Percentiles rank a stretch among this genome's conserved stretches.
phyloP scores from a whole-genome alignment of 2,888 invertebrate species.

The Tachystola acroxantha region DNA sequence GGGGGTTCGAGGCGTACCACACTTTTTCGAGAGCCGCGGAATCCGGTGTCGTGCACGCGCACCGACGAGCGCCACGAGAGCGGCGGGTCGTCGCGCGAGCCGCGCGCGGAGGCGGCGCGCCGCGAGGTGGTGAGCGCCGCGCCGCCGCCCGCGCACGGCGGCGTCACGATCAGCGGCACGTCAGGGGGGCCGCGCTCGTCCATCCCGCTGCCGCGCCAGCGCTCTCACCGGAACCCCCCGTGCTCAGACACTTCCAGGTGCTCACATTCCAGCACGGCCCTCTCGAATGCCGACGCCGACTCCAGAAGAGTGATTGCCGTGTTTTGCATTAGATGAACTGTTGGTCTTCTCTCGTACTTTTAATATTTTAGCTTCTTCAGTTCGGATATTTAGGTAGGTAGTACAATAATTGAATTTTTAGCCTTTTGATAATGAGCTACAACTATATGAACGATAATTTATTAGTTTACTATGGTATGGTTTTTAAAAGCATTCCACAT shows the following conservation, averaged over 20 bases:
- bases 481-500: slow-evolving; percentile 24
- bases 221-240: slow-evolving; percentile 75
- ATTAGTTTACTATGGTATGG: slow-evolving; percentile 57
- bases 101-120: slow-evolving; percentile 58
- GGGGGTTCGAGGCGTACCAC: slow-evolving; percentile 81
- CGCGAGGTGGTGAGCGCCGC: slow-evolving; percentile 64
- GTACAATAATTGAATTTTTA: background rate
- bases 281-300: slow-evolving; percentile 66
- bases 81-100: slow-evolving; percentile 59
- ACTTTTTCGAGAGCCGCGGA: slow-evolving; percentile 80
- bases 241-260: slow-evolving; percentile 61
- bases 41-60: slow-evolving; percentile 80
- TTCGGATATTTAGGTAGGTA: background rate
- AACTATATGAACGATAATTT: too few relatives aligned
- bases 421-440: too few relatives aligned
- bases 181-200: slow-evolving; percentile 76
- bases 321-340: slow-evolving; percentile 57
- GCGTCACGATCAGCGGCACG: slow-evolving; percentile 68
- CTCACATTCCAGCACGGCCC: slow-evolving; percentile 71
- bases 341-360: background rate
- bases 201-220: slow-evolving; percentile 77
- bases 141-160: slow-evolving; percentile 50
- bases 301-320: slow-evolving; percentile 70
- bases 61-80: slow-evolving; percentile 82
- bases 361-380: background rate